These are phyloP conservation scores for Melospiza georgiana DNA, from an alignment of 2,113 vertebrate genomes.

Conservation along the genomic window DNA sequence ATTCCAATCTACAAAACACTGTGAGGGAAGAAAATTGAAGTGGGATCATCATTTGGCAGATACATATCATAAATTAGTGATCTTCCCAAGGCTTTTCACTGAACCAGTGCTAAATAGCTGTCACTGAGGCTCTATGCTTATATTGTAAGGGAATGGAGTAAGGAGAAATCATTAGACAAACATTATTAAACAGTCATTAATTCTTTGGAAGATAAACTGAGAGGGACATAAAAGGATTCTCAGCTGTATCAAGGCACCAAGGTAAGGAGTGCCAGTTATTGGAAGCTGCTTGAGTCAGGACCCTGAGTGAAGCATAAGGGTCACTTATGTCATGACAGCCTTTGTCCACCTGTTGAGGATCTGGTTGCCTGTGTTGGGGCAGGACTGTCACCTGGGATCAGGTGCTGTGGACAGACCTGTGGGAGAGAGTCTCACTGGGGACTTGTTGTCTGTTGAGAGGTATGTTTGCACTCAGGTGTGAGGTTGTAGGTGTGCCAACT, in stretches of 20 bases:
- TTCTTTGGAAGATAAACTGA: not conserved
- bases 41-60: not conserved
- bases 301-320: rapidly evolving
- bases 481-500: not conserved
- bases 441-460: not conserved
- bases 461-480: rapidly evolving
- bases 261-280: not conserved
- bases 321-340: not conserved
- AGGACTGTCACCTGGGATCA: too few species aligned
- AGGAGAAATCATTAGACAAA: not conserved
- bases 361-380: too few species aligned
- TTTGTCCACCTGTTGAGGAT: not conserved
- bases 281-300: not conserved
- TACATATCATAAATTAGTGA: not conserved
- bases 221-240: not conserved
- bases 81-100: not conserved
- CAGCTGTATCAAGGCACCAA: not conserved
- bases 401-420: not conserved
- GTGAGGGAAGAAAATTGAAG: not conserved
- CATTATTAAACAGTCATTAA: not conserved
- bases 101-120: not conserved
- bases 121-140: not conserved
- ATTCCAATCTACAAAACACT: not conserved
- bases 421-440: rapidly evolving
- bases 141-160: not conserved